phyloP scores from a whole-genome alignment of 2,888 invertebrate genomes.

The Drosophila fungiperda region DNA sequence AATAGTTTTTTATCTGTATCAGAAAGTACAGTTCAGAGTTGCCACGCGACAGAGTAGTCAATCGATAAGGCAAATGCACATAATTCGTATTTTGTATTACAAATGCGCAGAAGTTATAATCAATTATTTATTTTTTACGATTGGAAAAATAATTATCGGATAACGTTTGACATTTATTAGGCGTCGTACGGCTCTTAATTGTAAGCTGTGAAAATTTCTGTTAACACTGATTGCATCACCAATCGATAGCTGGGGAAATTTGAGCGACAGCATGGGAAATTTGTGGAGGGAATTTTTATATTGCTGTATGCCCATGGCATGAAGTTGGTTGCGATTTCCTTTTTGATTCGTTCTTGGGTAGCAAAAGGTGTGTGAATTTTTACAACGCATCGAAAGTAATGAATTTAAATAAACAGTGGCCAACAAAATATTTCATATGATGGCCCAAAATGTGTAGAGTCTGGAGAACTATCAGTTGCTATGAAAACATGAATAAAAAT shows the following conservation, averaged over 20 bases:
- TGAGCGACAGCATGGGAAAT: slow-evolving; percentile 46
- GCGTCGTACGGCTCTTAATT: slow-evolving; percentile 43
- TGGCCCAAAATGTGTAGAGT: not conserved
- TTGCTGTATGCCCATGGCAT: slow-evolving; percentile 43
- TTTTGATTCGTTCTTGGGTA: slow-evolving; percentile 84
- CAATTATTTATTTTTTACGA: slow-evolving; percentile 14
- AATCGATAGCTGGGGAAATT: slow-evolving; percentile 78
- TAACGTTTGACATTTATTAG: slow-evolving; percentile 32
- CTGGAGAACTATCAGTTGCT: not conserved
- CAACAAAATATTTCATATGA: slow-evolving; percentile 12
- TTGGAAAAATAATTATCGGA: slow-evolving; percentile 4
- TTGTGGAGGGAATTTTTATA: slow-evolving; percentile 50
- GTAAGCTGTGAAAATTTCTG: slow-evolving; percentile 47
- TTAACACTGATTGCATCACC: slow-evolving; percentile 75
- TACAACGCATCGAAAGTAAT: slow-evolving; percentile 39
- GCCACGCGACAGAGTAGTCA: slow-evolving; percentile 75
- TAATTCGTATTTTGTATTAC: slow-evolving; percentile 48
- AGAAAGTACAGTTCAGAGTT: slow-evolving; percentile 77
- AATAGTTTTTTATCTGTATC: slow-evolving; percentile 80
- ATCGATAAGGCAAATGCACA: slow-evolving; percentile 70
- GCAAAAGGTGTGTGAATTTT: slow-evolving; percentile 81
- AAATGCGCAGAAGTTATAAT: slow-evolving; percentile 20
- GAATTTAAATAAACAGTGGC: slow-evolving; percentile 25
- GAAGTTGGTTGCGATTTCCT: slow-evolving; percentile 83
- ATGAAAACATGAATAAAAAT: slow-evolving; percentile 4